Conservation (phyloP, 2,888 invertebrate species). For the Metellina segmentata region DNA sequence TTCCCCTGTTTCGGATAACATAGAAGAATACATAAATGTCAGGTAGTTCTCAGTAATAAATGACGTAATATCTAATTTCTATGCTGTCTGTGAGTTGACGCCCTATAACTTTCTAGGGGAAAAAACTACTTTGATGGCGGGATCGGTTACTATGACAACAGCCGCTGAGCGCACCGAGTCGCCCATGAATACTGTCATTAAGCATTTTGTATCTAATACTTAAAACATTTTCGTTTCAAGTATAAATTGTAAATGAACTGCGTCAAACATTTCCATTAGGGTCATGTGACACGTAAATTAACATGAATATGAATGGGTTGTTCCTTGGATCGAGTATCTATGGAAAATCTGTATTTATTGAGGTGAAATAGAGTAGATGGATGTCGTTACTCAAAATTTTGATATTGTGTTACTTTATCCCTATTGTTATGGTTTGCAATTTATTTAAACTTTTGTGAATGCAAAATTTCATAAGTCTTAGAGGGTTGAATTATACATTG, state of each 20-base stretch:
- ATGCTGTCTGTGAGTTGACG: conserved; percentile 60
- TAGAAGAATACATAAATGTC: background rate
- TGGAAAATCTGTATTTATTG: background rate
- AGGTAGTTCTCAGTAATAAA: conserved; percentile 29
- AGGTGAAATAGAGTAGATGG: background rate
- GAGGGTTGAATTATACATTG: too few species aligned
- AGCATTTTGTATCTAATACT: background rate
- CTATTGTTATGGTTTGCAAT: too few species aligned
- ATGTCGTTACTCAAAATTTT: too few species aligned
- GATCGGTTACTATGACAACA: conserved; percentile 50
- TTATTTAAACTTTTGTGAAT: too few species aligned
- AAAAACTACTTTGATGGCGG: conserved; percentile 15
- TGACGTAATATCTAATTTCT: conserved; percentile 59
- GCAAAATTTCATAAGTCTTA: too few species aligned
- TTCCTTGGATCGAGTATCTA: background rate
- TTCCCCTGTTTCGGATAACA: conserved; percentile 11
- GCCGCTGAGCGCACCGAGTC: conserved; percentile 27
- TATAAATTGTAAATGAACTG: conserved; percentile 7
- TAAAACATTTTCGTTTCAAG: background rate
- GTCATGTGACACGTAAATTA: background rate
- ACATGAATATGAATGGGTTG: background rate
- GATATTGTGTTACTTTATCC: too few species aligned
- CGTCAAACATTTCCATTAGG: background rate
- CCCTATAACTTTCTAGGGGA: conserved; percentile 50
- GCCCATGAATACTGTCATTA: conserved; percentile 37